Conservation (phyloP, 2,113 vertebrate species). For the Mesocricetus auratus region DNA sequence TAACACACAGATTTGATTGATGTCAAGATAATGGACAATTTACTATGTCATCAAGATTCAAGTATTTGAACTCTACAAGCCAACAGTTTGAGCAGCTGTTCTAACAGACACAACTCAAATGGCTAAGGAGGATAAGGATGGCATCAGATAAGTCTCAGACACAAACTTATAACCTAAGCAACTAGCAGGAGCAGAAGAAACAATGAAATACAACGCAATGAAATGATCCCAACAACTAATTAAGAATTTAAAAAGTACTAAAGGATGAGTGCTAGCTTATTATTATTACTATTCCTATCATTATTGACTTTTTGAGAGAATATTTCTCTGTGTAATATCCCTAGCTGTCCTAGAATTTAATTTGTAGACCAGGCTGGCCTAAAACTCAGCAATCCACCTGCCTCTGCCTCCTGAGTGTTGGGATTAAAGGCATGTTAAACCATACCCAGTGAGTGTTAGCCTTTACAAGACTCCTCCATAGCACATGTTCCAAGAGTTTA, state of each 20-base stretch:
- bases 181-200: not conserved
- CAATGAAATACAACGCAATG: not conserved
- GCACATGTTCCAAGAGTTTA: slow-evolving; percentile 11
- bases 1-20: slow-evolving; percentile 7
- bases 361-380: not conserved
- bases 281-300: not conserved
- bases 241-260: slow-evolving; percentile 1
- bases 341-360: not conserved
- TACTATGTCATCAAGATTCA: slow-evolving; percentile 19
- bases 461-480: not conserved
- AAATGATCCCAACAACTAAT: not conserved
- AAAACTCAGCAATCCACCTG: not conserved
- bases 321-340: not conserved
- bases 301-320: not conserved
- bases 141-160: not conserved
- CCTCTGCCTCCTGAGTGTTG: not conserved
- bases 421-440: not conserved
- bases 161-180: not conserved
- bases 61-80: slow-evolving; percentile 17
- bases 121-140: not conserved
- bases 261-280: not conserved
- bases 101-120: not conserved
- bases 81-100: not conserved
- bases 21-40: not conserved
- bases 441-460: not conserved